Percentiles rank a stretch among this genome's conserved stretches.
Evolutionary conservation across 2,888 invertebrate species (phyloP).

Genomic region (Drosophila ustulata): DNA sequence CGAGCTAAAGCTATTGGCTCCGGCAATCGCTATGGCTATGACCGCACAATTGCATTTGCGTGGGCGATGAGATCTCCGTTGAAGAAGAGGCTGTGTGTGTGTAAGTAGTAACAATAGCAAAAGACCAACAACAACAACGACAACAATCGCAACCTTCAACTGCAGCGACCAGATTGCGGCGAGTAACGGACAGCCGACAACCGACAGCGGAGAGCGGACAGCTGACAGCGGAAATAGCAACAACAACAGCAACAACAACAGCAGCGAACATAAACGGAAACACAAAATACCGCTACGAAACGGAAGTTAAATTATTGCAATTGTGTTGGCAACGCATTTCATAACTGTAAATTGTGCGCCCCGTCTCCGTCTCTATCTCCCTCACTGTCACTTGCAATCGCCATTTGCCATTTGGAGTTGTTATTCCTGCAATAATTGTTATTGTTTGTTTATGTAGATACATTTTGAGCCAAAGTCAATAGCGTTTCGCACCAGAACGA

Average conservation of each 20-base stretch:
- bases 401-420: slow-evolving; percentile 7
- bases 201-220: slow-evolving; percentile 34
- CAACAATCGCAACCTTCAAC: slow-evolving; percentile 30
- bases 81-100: slow-evolving; percentile 18
- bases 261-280: slow-evolving; percentile 66
- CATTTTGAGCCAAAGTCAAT: slow-evolving; percentile 20
- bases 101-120: slow-evolving; percentile 22
- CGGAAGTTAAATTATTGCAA: slow-evolving; percentile 80
- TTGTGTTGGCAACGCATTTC: slow-evolving; percentile 71
- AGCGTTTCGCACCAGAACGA: not conserved
- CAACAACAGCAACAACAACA: slow-evolving; percentile 46
- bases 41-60: slow-evolving; percentile 36
- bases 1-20: slow-evolving; percentile 43
- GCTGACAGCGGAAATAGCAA: slow-evolving; percentile 65
- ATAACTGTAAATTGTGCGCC: slow-evolving; percentile 66
- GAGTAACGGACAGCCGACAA: slow-evolving; percentile 6
- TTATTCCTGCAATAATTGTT: slow-evolving; percentile 12
- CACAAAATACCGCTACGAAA: slow-evolving; percentile 75
- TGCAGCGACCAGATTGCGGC: slow-evolving; percentile 65
- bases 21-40: not conserved
- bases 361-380: slow-evolving; percentile 9
- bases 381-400: not conserved
- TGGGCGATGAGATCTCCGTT: slow-evolving; percentile 20
- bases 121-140: slow-evolving; percentile 10
- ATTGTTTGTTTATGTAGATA: slow-evolving; percentile 31